phyloP scores from a whole-genome alignment of 2,888 invertebrate genomes.

The Heliconius cydno region DNA sequence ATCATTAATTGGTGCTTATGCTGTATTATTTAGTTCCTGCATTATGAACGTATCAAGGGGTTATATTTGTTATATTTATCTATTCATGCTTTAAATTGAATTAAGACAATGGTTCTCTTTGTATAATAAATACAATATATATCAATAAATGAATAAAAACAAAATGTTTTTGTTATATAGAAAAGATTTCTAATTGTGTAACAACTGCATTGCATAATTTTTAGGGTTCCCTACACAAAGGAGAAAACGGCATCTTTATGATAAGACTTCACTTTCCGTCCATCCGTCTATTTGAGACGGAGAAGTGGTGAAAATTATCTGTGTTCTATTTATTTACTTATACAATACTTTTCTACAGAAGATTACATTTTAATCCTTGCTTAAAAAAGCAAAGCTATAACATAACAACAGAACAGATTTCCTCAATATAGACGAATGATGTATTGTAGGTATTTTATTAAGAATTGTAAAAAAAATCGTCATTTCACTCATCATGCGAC shows the following conservation, averaged over 20 bases:
- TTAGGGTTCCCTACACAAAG: too few relatives aligned
- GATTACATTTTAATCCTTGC: too few relatives aligned
- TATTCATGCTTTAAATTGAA: slow-evolving; percentile 2
- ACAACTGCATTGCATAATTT: too few relatives aligned
- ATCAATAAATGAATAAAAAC: not conserved
- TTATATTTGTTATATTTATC: not conserved
- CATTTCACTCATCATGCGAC: not conserved
- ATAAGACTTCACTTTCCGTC: too few relatives aligned
- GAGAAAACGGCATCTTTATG: too few relatives aligned
- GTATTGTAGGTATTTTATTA: not conserved
- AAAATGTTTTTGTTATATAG: not conserved
- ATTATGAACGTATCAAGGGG: not conserved
- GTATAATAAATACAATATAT: not conserved
- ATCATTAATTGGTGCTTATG: slow-evolving; percentile 15
- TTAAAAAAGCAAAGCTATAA: not conserved
- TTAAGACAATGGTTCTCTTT: not conserved
- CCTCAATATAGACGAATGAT: not conserved
- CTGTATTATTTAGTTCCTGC: slow-evolving; percentile 5
- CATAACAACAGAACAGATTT: not conserved
- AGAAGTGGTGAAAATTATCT: too few relatives aligned
- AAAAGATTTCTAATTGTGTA: too few relatives aligned
- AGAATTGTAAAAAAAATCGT: not conserved
- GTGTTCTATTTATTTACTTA: too few relatives aligned
- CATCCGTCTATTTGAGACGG: too few relatives aligned
- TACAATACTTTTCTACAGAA: too few relatives aligned